phyloP scores from a whole-genome alignment of 2,113 vertebrate genomes.

The Ellobius talpinus region DNA sequence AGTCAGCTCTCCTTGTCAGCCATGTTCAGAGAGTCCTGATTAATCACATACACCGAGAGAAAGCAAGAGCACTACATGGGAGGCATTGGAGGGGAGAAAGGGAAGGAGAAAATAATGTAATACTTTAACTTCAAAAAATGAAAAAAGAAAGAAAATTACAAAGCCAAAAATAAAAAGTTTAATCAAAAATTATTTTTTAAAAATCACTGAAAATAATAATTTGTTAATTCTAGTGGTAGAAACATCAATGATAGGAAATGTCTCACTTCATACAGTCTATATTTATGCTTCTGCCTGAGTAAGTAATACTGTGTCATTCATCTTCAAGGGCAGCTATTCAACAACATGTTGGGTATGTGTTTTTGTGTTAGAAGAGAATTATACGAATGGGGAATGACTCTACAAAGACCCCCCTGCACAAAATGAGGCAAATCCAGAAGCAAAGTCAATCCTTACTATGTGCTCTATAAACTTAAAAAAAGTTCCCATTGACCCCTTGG shows the following conservation, averaged over 20 bases:
- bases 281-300: not conserved
- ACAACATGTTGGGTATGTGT: conserved; percentile 35
- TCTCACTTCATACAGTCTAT: not conserved
- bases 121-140: not conserved
- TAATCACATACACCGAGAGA: too few species aligned
- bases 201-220: conserved; percentile 23
- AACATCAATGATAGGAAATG: not conserved
- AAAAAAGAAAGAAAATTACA: not conserved
- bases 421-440: conserved; percentile 39
- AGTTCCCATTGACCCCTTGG: not conserved
- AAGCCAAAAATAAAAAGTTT: not conserved
- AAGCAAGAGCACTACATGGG: not conserved
- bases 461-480: not conserved
- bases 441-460: not conserved
- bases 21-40: too few species aligned
- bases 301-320: not conserved
- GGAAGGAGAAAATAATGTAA: not conserved
- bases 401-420: conserved; percentile 36
- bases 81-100: not conserved
- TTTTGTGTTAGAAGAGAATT: conserved; percentile 23
- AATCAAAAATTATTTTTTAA: not conserved
- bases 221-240: conserved; percentile 18
- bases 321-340: conserved; percentile 23
- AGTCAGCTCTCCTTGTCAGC: too few species aligned
- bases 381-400: not conserved